Evolutionary conservation across 1,140 invertebrate species (phyloP).

Genomic region (Microvelia longipes): DNA sequence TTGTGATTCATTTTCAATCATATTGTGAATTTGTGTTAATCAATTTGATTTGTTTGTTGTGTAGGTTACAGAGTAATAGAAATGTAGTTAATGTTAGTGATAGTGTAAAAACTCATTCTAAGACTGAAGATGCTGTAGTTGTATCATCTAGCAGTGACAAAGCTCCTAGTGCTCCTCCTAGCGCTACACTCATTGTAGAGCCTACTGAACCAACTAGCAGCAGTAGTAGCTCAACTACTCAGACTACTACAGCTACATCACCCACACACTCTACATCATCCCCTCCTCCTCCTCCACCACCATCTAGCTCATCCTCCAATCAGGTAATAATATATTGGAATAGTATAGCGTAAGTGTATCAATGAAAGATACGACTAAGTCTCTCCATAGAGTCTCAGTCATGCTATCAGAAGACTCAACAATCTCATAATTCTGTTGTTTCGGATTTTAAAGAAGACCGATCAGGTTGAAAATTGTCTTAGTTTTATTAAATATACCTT

Average conservation of each 20-base stretch:
- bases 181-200: too few relatives aligned
- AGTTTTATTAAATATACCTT: too few relatives aligned
- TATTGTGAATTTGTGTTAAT: background rate
- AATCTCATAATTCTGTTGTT: too few relatives aligned
- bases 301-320: background rate
- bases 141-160: background rate
- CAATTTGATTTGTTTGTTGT: background rate
- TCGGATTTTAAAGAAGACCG: too few relatives aligned
- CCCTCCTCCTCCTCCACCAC: conserved; percentile 10
- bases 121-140: background rate
- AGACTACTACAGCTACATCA: conserved; percentile 23
- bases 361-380: too few relatives aligned
- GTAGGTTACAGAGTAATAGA: background rate
- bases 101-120: background rate
- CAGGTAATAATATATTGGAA: background rate
- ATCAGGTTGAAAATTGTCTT: too few relatives aligned
- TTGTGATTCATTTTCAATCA: too few relatives aligned
- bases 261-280: conserved; percentile 17
- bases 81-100: too few relatives aligned
- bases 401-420: too few relatives aligned
- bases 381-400: too few relatives aligned
- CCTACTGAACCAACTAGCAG: conserved; percentile 5
- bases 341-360: background rate
- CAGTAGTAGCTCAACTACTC: conserved; percentile 17
- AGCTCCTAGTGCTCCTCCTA: background rate